Conservation (phyloP, 64 coral and sea anemone species). For the Anthopleura sola region DNA sequence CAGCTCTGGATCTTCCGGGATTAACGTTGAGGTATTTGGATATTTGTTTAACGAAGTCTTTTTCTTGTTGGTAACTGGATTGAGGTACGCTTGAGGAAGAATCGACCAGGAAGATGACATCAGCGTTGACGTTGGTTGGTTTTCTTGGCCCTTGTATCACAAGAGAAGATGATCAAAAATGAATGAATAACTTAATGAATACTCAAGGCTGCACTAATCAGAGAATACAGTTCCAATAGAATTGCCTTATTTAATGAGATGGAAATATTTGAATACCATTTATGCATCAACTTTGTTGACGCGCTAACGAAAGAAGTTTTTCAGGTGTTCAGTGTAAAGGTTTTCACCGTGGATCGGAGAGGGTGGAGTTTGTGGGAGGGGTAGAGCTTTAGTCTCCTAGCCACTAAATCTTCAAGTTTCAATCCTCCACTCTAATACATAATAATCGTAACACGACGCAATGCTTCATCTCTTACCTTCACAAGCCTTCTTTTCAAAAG, state of each 20-base stretch:
- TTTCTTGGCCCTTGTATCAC: neutral
- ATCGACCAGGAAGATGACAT: slow-evolving; percentile 49
- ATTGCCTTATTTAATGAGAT: too few species aligned
- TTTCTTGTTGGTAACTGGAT: slow-evolving; percentile 24
- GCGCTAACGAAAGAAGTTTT: too few species aligned
- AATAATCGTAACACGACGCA: neutral
- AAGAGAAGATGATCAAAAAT: neutral
- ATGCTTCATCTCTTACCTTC: neutral
- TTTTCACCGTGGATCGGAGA: too few species aligned
- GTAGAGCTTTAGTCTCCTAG: too few species aligned
- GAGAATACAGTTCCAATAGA: too few species aligned
- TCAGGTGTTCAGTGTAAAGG: too few species aligned
- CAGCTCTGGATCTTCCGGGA: neutral
- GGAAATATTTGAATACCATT: too few species aligned
- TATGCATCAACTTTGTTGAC: too few species aligned
- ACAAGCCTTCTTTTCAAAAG: slow-evolving; percentile 23
- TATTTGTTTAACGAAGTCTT: slow-evolving; percentile 35
- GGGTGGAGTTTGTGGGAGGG: too few species aligned
- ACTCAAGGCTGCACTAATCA: too few species aligned
- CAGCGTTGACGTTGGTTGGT: slow-evolving; percentile 21
- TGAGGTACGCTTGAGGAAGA: slow-evolving; percentile 29
- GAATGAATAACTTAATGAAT: neutral
- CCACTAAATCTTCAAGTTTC: too few species aligned
- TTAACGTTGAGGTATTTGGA: slow-evolving; percentile 18
- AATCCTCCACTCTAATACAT: too few species aligned